Percentiles rank a stretch among this genome's conserved stretches.
Conservation (phyloP, 2,888 invertebrate species). For the Thumatha senex region DNA sequence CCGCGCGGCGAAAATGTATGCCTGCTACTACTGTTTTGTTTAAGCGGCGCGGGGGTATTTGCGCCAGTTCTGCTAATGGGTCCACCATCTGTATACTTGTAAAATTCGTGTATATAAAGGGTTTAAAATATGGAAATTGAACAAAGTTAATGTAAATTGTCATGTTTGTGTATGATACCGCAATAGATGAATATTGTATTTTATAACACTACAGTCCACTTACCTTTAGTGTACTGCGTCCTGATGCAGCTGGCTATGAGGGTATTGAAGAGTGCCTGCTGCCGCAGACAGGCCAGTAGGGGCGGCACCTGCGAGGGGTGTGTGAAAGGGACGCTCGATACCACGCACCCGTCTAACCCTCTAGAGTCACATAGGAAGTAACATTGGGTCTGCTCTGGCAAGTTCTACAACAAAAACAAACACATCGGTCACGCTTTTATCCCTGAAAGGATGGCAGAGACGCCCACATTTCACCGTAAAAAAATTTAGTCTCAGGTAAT, state of each 20-base stretch:
- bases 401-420: constrained; percentile 82
- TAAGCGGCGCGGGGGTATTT: too few species aligned
- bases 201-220: constrained; percentile 22
- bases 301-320: constrained; percentile 96
- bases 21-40: too few species aligned
- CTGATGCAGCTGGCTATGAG: constrained; percentile 95
- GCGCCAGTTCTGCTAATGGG: too few species aligned
- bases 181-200: background rate
- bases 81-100: too few species aligned
- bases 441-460: too few species aligned
- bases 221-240: constrained; percentile 90
- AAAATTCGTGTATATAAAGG: too few species aligned
- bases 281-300: constrained; percentile 92
- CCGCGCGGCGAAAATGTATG: too few species aligned
- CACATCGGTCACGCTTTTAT: background rate
- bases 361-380: constrained; percentile 95
- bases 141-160: too few species aligned
- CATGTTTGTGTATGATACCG: too few species aligned
- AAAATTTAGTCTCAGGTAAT: too few species aligned
- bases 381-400: constrained; percentile 97
- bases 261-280: constrained; percentile 96
- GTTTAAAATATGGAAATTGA: too few species aligned
- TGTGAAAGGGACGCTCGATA: constrained; percentile 94
- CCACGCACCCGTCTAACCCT: constrained; percentile 87
- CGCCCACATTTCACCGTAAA: too few species aligned